Base-by-base conservation (phyloP, 2,797 vertebrate species). In the Rachycentron canadum region DNA sequence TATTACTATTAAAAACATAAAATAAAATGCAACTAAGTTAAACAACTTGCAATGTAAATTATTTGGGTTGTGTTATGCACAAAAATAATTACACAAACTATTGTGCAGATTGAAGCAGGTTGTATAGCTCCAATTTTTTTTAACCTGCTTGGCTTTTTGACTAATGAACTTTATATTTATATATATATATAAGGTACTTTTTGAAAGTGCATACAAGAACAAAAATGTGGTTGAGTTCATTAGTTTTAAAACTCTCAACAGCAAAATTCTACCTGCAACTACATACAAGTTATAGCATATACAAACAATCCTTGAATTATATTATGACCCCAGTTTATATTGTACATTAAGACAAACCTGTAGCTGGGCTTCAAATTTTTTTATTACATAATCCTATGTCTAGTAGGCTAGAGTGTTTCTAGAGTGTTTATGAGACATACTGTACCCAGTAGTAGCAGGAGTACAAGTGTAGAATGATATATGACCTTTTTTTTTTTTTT, bases 11-110 rank as follows among this genome's bases (percentile, higher is more conserved):
- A 26, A 47, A 60, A 53, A 17, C 52, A 63, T 13, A n/a, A 49
- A 93, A 90, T 88, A 85, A 91, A 87, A 69, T 70, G 8, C 19
- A 57, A 72, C 65, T 75, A 86, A 78, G 53, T 69, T 79, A 25
- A 65, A 79, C 66, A 59, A 10, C 53, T 80, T 81, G 68, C 65
- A 67, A 81, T 86, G 79, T 75, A 55, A 36, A 43, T 77, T 71
- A 57, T 86, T 79, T 88, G 56, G 81, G 40, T 77, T 68, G 62
- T 57, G 59, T 85, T 59, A 73, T 40, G 72, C 57, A 23, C 23
- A 3, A 36, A 56, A 40, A 30, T 2, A 19, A 56, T 4, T n/a
- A 25, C n/a, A n/a, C n/a, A n/a, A n/a, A n/a, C n/a, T 0, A 25
- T 5, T 1, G 0, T 65, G 21, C 9, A 40, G n/a, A 32, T 26